Evolutionary conservation across 2,888 invertebrate genomes (phyloP).

Genomic region (Tromatobia lineatoria): DNA sequence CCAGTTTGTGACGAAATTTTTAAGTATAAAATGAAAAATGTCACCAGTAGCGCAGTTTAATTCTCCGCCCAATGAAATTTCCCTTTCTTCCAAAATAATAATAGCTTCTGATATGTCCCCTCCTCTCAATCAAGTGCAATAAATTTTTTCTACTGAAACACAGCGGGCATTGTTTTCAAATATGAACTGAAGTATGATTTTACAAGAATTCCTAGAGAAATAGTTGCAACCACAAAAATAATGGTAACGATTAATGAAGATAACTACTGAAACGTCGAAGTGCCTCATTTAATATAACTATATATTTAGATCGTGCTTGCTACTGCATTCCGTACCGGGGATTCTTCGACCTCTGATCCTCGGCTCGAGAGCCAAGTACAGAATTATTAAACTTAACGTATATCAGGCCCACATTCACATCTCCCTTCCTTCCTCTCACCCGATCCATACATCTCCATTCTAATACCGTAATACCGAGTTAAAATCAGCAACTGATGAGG

Average conservation of each 20-base stretch:
- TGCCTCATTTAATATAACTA: not conserved
- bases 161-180: too few relatives aligned
- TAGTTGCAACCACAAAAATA: not conserved
- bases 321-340: not conserved
- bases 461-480: constrained; percentile 14
- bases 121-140: too few relatives aligned
- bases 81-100: too few relatives aligned
- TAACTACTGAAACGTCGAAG: not conserved
- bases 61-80: too few relatives aligned
- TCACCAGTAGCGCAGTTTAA: too few relatives aligned
- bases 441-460: constrained; percentile 17
- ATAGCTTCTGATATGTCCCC: too few relatives aligned
- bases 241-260: not conserved
- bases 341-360: constrained; percentile 9
- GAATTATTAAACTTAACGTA: constrained; percentile 19
- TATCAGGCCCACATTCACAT: not conserved
- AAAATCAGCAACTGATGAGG: constrained; percentile 28
- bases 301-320: not conserved
- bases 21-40: too few relatives aligned
- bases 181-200: not conserved
- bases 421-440: not conserved
- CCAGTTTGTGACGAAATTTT: constrained; percentile 32
- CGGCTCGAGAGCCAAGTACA: constrained; percentile 3
- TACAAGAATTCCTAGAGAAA: not conserved
- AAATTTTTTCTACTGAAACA: too few relatives aligned